phyloP scores from a whole-genome alignment of 2,888 invertebrate species.

The Papilio protenor region DNA sequence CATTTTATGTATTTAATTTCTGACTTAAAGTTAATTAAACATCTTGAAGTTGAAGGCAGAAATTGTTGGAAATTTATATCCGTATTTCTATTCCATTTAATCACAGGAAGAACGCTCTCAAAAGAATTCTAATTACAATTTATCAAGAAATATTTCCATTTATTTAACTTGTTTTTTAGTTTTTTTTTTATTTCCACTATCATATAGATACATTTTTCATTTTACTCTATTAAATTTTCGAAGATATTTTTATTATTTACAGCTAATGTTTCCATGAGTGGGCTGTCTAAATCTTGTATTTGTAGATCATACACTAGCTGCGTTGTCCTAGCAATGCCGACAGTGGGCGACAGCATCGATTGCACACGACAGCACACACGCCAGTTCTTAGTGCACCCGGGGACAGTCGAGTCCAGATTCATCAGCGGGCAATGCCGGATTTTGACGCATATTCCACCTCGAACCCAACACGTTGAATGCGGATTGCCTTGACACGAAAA shows the following conservation, averaged over 20 bases:
- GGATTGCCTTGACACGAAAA: conserved; percentile 6
- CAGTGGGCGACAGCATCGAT: conserved; percentile 50
- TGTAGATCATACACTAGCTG: conserved; percentile 35
- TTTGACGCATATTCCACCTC: conserved; percentile 63
- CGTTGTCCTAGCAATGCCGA: conserved; percentile 47
- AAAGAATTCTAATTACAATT: conserved; percentile 2
- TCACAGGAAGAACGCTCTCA: neutral
- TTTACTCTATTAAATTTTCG: conserved; percentile 8
- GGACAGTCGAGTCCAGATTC: conserved; percentile 55
- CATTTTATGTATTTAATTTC: conserved; percentile 1
- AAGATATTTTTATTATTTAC: conserved; percentile 47
- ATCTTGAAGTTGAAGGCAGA: neutral
- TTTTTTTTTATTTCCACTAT: neutral
- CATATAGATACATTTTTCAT: neutral
- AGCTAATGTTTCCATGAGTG: conserved; percentile 49
- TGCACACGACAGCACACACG: conserved; percentile 63
- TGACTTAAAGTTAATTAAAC: conserved; percentile 6
- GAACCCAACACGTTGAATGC: conserved; percentile 64
- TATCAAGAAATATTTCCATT: neutral
- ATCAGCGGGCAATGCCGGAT: conserved; percentile 55
- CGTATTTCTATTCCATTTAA: neutral
- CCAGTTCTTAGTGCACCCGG: conserved; percentile 58
- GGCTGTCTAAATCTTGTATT: conserved; percentile 49
- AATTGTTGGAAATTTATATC: neutral
- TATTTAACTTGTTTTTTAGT: neutral